Base-by-base conservation (phyloP, 2,888 invertebrate genomes). In the Lomographa bimaculata region DNA sequence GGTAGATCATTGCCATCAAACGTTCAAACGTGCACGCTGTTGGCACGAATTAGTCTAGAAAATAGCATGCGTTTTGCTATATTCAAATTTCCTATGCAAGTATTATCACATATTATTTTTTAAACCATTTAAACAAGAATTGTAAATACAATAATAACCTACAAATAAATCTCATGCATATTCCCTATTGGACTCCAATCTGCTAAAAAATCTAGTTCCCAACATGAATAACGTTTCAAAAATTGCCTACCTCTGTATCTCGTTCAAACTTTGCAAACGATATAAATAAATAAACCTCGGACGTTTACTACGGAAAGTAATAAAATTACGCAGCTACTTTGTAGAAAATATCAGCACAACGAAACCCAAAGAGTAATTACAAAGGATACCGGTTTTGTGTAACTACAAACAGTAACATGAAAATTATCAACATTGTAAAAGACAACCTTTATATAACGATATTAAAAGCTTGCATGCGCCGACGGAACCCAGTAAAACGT, bases 401-500 rank as follows among this genome's bases (percentile, higher is more conserved):
- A 43, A 33, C 27, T 43, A 27, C 42, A 37, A 43, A 37, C 42
- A 43, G 36, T 36, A 32, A 32, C 29, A 36, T 36, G 30, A 36
- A 36, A 30, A 60, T 54, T 57, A 62, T 64, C 63, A 63, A 58
- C 61, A 50, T 64, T 67, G 60, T 50, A 63, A 65, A 63, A 61
- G 48, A 57, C 57, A 50, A 50, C 50, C 53, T 53, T 43, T 32
- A 60, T 57, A 51, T 60, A 64, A 63, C 58, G 64, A 52, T 71
- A 70, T 70, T 67, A 68, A 68, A 72, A 66, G 66, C 68, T 60
- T 64, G 62, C 53, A 55, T 62, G 59, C 55, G 57, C 60, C 50
- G 61, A 57, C 64, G 64, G 61, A 67, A 67, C 65, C 64, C 60
- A 45, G 64, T 65, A 58, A 64, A 70, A 67, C 58, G 73, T 81